A percentile compares a stretch with the other conserved stretches of the same genome.
Evolutionary conservation across 1,140 invertebrate genomes (phyloP).

Genomic region (Agraylea sexmaculata): DNA sequence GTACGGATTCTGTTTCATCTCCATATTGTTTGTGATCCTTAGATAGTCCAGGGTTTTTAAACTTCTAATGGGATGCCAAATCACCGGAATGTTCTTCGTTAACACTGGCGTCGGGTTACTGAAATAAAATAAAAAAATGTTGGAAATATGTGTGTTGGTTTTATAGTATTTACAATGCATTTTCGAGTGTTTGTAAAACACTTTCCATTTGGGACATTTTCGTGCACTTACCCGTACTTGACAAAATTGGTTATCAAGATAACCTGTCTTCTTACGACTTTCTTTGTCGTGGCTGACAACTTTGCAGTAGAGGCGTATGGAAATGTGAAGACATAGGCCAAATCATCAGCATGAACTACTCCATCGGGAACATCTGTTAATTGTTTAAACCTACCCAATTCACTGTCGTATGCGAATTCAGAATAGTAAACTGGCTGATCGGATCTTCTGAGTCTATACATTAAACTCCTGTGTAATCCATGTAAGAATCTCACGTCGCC

Average conservation of each 20-base stretch:
- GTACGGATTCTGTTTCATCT: constrained; percentile 30
- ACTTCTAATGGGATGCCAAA: constrained; percentile 28
- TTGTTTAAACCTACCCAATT: constrained; percentile 26
- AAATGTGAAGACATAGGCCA: constrained; percentile 31
- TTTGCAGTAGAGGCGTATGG: constrained; percentile 27
- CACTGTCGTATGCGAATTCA: constrained; percentile 27
- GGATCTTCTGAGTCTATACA: not conserved
- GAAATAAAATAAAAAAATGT: constrained; percentile 7
- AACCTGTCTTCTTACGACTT: constrained; percentile 29
- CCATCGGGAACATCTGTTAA: constrained; percentile 25
- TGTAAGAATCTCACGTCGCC: constrained; percentile 6
- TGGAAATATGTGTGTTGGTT: not conserved
- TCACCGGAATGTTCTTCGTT: constrained; percentile 8
- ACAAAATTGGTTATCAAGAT: constrained; percentile 41
- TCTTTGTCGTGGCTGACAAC: constrained; percentile 24
- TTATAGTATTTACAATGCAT: not conserved
- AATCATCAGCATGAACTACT: constrained; percentile 32
- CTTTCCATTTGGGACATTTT: not conserved
- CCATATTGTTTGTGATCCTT: constrained; percentile 27
- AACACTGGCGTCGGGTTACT: constrained; percentile 31
- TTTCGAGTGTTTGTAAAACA: not conserved
- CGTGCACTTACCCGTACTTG: constrained; percentile 36
- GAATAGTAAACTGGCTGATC: constrained; percentile 17
- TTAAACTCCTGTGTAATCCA: constrained; percentile 2
- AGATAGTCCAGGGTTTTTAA: constrained; percentile 27